Evolutionary conservation across 1,140 invertebrate species (phyloP).

Genomic region (Tetragonula clypearis): DNA sequence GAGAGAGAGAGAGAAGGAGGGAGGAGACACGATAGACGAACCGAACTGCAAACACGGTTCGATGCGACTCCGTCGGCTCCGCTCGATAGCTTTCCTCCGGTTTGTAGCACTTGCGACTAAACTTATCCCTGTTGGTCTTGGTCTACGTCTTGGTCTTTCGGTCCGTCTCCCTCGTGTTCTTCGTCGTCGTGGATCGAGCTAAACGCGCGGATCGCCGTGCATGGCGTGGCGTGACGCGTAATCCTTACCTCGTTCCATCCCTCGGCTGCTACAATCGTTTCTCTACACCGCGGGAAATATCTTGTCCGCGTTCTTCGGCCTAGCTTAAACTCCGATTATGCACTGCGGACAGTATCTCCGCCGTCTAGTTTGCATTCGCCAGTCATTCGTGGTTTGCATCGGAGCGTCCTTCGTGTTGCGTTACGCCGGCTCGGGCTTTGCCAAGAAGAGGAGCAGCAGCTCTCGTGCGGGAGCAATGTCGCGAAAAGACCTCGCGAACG

Average conservation of each 20-base stretch:
- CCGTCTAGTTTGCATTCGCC: conserved; percentile 73
- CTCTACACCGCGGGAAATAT: conserved; percentile 55
- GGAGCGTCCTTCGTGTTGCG: conserved; percentile 54
- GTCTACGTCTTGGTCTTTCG: conserved; percentile 1
- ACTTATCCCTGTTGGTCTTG: conserved; percentile 30
- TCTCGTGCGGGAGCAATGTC: not conserved
- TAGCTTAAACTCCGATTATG: conserved; percentile 74
- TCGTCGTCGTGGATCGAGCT: not conserved
- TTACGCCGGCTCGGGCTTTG: not conserved
- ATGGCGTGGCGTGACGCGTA: not conserved
- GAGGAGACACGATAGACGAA: conserved; percentile 22
- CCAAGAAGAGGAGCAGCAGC: not conserved
- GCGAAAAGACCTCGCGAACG: not conserved
- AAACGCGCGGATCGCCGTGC: not conserved
- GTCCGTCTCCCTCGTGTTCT: not conserved
- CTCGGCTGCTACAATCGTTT: not conserved
- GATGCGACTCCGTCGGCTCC: not conserved
- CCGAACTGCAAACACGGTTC: conserved; percentile 31
- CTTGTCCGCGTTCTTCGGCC: conserved; percentile 67
- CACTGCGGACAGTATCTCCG: conserved; percentile 69
- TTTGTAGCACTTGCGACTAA: conserved; percentile 21
- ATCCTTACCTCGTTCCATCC: not conserved
- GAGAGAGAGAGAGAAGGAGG: too few species aligned
- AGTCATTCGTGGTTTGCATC: conserved; percentile 70
- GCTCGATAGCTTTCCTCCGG: not conserved